phyloP scores from a whole-genome alignment of 2,888 invertebrate species.

The Hypsopygia costalis region DNA sequence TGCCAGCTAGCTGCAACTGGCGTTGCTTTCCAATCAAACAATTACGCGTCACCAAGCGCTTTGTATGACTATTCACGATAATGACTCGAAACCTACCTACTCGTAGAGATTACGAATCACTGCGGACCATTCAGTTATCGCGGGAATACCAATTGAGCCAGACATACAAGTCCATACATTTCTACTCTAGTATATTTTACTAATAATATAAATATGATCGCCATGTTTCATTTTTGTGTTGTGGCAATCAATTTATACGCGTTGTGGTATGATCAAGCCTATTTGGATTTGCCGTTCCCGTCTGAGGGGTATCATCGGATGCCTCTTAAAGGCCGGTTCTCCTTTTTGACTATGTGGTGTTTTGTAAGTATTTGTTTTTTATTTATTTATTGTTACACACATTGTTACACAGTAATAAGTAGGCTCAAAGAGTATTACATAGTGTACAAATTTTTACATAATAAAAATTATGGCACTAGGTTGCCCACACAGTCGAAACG shows the following conservation, averaged over 20 bases:
- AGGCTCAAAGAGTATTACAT: no score
- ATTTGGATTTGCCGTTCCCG: slow-evolving; percentile 9
- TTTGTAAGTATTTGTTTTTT: slow-evolving; percentile 9
- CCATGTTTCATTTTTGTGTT: slow-evolving; percentile 11
- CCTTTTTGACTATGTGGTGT: slow-evolving; percentile 14
- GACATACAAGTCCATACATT: neutral
- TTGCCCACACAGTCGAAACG: no score
- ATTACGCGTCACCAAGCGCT: no score
- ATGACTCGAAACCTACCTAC: no score
- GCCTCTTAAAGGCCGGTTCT: slow-evolving; percentile 7
- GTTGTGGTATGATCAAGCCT: slow-evolving; percentile 10
- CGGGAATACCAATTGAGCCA: neutral
- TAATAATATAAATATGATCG: slow-evolving; percentile 3
- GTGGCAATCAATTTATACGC: slow-evolving; percentile 5
- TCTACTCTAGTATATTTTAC: neutral
- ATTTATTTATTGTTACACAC: no score
- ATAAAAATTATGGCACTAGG: no score
- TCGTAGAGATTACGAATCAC: neutral
- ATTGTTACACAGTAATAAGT: no score
- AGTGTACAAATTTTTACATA: no score
- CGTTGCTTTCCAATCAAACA: no score
- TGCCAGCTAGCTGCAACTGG: no score
- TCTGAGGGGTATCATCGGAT: slow-evolving; percentile 3
- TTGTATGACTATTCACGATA: no score
- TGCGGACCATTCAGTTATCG: neutral